These are phyloP conservation scores for Hydra vulgaris DNA, from an alignment of 30 jellyfish, hydroid and myxozoan species.

Conservation along the genomic window DNA sequence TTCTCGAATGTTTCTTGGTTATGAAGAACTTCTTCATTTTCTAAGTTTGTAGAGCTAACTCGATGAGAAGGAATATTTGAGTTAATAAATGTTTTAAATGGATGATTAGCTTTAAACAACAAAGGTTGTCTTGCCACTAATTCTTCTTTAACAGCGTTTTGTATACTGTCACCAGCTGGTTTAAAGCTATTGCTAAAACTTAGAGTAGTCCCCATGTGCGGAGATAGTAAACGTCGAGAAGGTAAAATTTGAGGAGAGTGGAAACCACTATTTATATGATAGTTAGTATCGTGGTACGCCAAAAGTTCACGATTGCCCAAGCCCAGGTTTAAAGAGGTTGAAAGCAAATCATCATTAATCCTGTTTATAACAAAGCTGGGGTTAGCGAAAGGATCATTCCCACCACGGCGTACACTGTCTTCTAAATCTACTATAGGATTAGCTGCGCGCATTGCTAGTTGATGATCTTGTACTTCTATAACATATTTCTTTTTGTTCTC, in stretches of 20 bases:
- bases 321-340: slow-evolving; percentile 45
- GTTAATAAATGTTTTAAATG: neutral
- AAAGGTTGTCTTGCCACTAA: slow-evolving; percentile 35
- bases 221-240: neutral
- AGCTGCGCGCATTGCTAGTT: slow-evolving; percentile 84
- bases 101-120: neutral
- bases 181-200: slow-evolving; percentile 14
- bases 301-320: slow-evolving; percentile 59
- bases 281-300: slow-evolving; percentile 46
- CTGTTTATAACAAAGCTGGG: slow-evolving; percentile 80
- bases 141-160: slow-evolving; percentile 61
- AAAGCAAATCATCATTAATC: slow-evolving; percentile 79
- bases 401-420: slow-evolving; percentile 89
- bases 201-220: neutral
- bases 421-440: slow-evolving; percentile 91
- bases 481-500: slow-evolving; percentile 67
- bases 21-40: neutral
- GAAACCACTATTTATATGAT: neutral
- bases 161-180: slow-evolving; percentile 16
- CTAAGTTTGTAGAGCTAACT: neutral
- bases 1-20: neutral
- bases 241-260: neutral
- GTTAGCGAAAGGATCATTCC: slow-evolving; percentile 84
- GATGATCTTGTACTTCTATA: slow-evolving; percentile 95
- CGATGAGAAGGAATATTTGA: neutral